Evolutionary conservation across 2,113 vertebrate genomes (phyloP), one percentile per base, ranked within the genome.

Genomic region (Terrapene triunguis): DNA sequence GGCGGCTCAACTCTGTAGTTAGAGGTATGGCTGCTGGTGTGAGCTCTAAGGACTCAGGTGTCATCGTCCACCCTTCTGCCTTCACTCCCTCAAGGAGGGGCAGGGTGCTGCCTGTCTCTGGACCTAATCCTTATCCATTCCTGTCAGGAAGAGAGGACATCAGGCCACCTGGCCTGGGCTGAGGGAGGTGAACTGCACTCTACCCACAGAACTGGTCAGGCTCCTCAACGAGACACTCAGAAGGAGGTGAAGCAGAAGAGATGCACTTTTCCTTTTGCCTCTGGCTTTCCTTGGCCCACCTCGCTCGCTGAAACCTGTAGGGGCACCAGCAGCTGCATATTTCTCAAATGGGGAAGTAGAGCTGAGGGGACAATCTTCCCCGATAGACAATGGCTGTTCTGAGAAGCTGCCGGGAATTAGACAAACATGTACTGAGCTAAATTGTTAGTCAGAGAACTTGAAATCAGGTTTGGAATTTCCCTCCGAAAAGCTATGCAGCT

Each of bases 401-500:
- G 91, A 89, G 88, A 59, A 59, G 65, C 86, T 95, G 50, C 84
- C 81, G 65, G 59, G 57, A 82, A 42, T 72, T 84, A 90, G 59
- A 22, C n/a, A n/a, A 47, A 92, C 42, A 50, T 87, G 65, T 88
- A 83, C 44, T 54, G 27, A 69, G 65, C 84, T 88, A 86, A 51
- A 50, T 83, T 95, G 44, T 74, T 74, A 74, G n/a, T 89, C 65
- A 92, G 74, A 92, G 21, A 51, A 82, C 81, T 84, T 87, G 50
- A 91, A 54, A 35, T 79, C 53, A 25, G 74, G 93, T 92, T 55
- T 92, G 54, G 16, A 69, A 65, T 95, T 96, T 94, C 95, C 10
- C 54, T 91, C 65, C 25, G 81, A 81, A 93, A 96, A 93, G 16
- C 65, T 47, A 47, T 7, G 38, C 74, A 76, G 72, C 38, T 27